Conservation (phyloP, 2,113 vertebrate genomes). For the Tragelaphus imberbis region DNA sequence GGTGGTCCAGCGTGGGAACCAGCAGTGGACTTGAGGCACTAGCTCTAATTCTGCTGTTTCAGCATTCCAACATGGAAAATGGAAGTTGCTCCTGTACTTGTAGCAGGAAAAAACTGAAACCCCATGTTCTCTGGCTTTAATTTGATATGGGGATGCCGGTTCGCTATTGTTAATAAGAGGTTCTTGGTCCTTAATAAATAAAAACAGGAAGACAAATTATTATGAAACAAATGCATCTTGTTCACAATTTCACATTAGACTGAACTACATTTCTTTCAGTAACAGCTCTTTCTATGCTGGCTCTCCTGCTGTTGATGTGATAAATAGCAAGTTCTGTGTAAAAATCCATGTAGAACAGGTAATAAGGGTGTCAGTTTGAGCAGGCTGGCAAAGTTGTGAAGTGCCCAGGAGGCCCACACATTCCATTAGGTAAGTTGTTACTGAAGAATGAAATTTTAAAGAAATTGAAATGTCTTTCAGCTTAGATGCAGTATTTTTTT, state of each 20-base stretch:
- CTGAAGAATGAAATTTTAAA: background rate
- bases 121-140: background rate
- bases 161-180: background rate
- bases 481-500: background rate
- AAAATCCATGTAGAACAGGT: background rate
- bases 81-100: background rate
- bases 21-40: background rate
- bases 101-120: background rate
- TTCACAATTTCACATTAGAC: background rate
- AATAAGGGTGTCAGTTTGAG: background rate
- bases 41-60: background rate
- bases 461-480: background rate
- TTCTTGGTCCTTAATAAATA: background rate
- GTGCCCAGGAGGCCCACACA: background rate
- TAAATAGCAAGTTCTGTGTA: background rate
- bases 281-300: background rate
- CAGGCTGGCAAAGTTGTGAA: background rate
- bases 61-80: background rate
- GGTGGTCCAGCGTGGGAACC: background rate
- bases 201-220: background rate
- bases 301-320: background rate
- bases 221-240: background rate
- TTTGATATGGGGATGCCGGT: background rate
- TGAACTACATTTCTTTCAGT: background rate
- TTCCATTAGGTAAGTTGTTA: background rate